Conservation (phyloP, 2,797 vertebrate species). For the Neoniphon sammara region DNA sequence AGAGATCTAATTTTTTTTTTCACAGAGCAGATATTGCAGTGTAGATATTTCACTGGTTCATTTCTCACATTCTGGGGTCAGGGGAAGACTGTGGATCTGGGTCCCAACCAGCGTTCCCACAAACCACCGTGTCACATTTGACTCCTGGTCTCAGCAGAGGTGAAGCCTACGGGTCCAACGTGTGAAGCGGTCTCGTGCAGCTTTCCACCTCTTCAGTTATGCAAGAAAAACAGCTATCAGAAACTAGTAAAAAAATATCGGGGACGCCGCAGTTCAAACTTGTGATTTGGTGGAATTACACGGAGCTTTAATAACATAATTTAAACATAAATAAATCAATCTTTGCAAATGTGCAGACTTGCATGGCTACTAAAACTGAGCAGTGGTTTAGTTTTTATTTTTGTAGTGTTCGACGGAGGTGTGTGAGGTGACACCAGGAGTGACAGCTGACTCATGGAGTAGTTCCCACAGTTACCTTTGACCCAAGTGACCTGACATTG, state of each 20-base stretch:
- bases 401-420: background rate
- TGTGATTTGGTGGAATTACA: background rate
- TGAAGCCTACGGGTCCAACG: conserved; percentile 42
- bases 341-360: no score
- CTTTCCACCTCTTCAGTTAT: conserved; percentile 21
- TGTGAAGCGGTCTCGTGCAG: conserved; percentile 59
- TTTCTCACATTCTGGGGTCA: background rate
- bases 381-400: background rate
- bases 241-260: conserved; percentile 4
- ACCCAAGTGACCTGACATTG: background rate
- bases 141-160: conserved; percentile 72
- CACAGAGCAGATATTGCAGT: background rate
- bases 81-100: conserved; percentile 57
- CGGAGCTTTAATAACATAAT: background rate
- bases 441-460: conserved; percentile 45
- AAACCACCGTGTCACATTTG: conserved; percentile 77
- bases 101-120: conserved; percentile 77
- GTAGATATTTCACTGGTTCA: background rate
- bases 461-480: conserved; percentile 28
- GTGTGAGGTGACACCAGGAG: conserved; percentile 52
- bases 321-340: background rate
- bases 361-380: background rate
- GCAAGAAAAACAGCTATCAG: conserved; percentile 47
- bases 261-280: background rate
- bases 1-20: background rate